These are phyloP conservation scores for Microcebus tavaratra DNA, from an alignment of 2,113 vertebrate species.

Conservation along the genomic window DNA sequence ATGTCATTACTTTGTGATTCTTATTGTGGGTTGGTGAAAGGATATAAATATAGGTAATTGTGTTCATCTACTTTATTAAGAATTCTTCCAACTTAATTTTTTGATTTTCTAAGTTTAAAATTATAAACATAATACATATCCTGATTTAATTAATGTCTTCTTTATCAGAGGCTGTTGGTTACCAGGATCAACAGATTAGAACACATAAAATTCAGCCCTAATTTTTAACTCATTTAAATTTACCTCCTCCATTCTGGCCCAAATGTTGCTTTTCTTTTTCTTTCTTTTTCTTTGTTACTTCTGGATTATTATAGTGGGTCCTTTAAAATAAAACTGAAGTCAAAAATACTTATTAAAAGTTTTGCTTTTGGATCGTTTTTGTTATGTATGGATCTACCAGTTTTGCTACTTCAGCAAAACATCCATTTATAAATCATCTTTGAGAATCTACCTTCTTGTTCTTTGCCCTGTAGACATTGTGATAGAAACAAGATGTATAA, in stretches of 20 bases:
- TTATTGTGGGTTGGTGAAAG: background rate
- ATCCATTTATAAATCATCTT: background rate
- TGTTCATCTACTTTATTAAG: background rate
- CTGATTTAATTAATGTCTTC: background rate
- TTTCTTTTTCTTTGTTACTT: background rate
- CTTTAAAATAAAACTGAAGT: slow-evolving; percentile 1
- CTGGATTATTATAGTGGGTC: background rate
- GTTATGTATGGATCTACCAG: background rate
- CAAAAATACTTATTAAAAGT: background rate
- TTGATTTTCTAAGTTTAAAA: background rate
- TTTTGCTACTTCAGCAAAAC: background rate
- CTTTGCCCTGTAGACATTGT: background rate
- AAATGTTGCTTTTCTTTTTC: background rate
- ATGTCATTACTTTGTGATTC: background rate
- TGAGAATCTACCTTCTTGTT: background rate
- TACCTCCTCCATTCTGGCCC: background rate
- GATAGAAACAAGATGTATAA: background rate
- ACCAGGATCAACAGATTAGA: background rate
- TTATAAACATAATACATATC: background rate
- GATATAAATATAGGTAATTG: background rate
- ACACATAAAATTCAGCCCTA: background rate
- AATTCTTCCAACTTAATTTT: background rate
- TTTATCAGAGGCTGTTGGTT: background rate
- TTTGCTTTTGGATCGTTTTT: background rate
- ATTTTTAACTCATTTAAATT: slow-evolving; percentile 2